Conservation (phyloP, 1,140 invertebrate species). For the Apis dorsata region DNA sequence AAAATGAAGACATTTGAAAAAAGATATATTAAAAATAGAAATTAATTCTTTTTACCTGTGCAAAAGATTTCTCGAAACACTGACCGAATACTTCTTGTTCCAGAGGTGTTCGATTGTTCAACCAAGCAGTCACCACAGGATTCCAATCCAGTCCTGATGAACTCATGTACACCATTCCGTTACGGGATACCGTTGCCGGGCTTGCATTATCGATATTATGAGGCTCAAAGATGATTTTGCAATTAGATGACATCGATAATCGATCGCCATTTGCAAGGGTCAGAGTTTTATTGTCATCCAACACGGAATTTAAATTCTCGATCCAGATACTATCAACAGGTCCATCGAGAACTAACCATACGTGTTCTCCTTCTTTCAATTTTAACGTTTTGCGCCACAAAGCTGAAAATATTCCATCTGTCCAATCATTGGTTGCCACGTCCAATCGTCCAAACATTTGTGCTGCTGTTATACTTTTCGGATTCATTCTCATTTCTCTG, state of each 20-base stretch:
- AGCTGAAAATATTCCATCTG: constrained; percentile 98
- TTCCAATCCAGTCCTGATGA: constrained; percentile 95
- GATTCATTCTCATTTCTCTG: constrained; percentile 98
- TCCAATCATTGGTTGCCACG: constrained; percentile 99
- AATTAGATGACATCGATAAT: constrained; percentile 93
- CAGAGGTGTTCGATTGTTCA: constrained; percentile 86
- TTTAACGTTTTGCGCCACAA: constrained; percentile 96
- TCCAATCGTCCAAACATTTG: constrained; percentile 98
- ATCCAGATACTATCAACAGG: constrained; percentile 99
- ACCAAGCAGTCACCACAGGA: constrained; percentile 91
- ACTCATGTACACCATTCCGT: constrained; percentile 99
- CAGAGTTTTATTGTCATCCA: constrained; percentile 97
- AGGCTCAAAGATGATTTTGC: constrained; percentile 98
- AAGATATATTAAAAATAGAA: neutral
- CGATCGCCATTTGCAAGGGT: constrained; percentile 97
- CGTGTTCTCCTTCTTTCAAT: constrained; percentile 91
- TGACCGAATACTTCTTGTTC: constrained; percentile 89
- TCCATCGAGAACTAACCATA: constrained; percentile 96
- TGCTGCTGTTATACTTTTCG: constrained; percentile 97
- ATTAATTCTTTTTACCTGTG: constrained; percentile 70
- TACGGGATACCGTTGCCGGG: constrained; percentile 96
- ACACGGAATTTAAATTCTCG: constrained; percentile 97
- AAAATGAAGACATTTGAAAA: no score
- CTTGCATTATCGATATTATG: constrained; percentile 98
- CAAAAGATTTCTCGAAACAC: constrained; percentile 91